phyloP scores from a whole-genome alignment of 2,888 invertebrate genomes.

The Griposia aprilina region DNA sequence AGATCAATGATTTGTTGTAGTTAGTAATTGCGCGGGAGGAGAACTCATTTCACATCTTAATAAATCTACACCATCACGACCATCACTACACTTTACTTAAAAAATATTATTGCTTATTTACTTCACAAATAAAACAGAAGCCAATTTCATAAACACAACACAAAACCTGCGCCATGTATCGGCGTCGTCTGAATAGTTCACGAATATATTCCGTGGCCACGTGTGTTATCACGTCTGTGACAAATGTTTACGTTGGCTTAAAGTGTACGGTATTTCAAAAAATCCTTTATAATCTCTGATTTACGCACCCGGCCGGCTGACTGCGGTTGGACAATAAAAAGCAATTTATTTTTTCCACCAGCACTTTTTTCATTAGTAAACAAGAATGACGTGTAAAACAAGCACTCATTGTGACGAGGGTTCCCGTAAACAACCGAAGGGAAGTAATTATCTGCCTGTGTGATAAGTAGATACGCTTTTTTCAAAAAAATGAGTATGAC shows the following conservation, averaged over 20 bases:
- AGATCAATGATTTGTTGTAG: neutral
- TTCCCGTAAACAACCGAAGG: constrained; percentile 85
- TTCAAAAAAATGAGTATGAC: constrained; percentile 68
- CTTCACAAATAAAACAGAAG: neutral
- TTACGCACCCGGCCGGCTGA: constrained; percentile 80
- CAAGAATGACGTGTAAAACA: constrained; percentile 89
- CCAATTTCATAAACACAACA: neutral
- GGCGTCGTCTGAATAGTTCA: constrained; percentile 39
- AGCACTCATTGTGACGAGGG: constrained; percentile 85
- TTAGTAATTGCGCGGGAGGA: neutral
- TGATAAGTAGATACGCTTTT: constrained; percentile 72
- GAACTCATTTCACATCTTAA: neutral
- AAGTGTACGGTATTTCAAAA: constrained; percentile 81
- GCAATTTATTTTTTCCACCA: constrained; percentile 86
- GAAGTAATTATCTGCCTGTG: constrained; percentile 84
- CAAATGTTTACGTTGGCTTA: constrained; percentile 80
- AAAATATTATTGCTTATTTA: neutral
- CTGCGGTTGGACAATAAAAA: constrained; percentile 86
- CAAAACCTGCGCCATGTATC: neutral
- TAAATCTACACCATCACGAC: neutral
- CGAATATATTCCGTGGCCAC: constrained; percentile 59
- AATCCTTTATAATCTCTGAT: constrained; percentile 85
- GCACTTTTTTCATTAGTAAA: constrained; percentile 89
- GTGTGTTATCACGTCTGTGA: constrained; percentile 75
- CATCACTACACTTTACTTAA: too few species aligned